phyloP scores from a whole-genome alignment of 2,113 vertebrate genomes.

The Oncorhynchus clarkii region DNA sequence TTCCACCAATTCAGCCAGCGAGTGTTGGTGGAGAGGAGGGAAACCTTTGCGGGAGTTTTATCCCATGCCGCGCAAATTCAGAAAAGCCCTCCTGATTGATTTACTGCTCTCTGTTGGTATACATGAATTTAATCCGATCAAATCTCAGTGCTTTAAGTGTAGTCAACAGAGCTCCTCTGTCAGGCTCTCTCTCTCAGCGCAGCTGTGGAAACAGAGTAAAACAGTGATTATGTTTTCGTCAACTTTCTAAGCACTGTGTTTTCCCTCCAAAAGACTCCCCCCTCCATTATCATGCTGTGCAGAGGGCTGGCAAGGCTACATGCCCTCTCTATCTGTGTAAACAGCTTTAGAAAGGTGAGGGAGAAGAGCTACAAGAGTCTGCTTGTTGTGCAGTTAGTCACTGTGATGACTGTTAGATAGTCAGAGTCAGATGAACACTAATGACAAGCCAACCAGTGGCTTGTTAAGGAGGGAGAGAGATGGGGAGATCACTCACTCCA shows the following conservation, averaged over 20 bases:
- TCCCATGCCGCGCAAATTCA: slow-evolving; percentile 9
- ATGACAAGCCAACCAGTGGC: slow-evolving; percentile 37
- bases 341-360: slow-evolving; percentile 45
- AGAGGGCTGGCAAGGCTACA: slow-evolving; percentile 35
- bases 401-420: slow-evolving; percentile 47
- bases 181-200: slow-evolving; percentile 12
- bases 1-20: not conserved
- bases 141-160: not conserved
- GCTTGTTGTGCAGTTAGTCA: slow-evolving; percentile 57
- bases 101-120: slow-evolving; percentile 3
- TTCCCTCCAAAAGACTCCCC: slow-evolving; percentile 33
- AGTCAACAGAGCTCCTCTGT: not conserved
- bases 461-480: slow-evolving; percentile 13
- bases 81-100: not conserved
- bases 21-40: slow-evolving; percentile 1
- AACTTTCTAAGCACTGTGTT: slow-evolving; percentile 32
- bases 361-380: slow-evolving; percentile 55
- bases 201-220: too few relatives aligned
- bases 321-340: slow-evolving; percentile 30
- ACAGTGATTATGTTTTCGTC: slow-evolving; percentile 43
- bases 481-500: not conserved
- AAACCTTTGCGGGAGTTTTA: not conserved
- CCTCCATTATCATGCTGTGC: slow-evolving; percentile 51
- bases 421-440: slow-evolving; percentile 44
- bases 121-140: not conserved